Percentiles rank a stretch among this genome's conserved stretches.
Evolutionary conservation across 2,888 invertebrate species (phyloP).

Genomic region (Cheilosia vernalis): DNA sequence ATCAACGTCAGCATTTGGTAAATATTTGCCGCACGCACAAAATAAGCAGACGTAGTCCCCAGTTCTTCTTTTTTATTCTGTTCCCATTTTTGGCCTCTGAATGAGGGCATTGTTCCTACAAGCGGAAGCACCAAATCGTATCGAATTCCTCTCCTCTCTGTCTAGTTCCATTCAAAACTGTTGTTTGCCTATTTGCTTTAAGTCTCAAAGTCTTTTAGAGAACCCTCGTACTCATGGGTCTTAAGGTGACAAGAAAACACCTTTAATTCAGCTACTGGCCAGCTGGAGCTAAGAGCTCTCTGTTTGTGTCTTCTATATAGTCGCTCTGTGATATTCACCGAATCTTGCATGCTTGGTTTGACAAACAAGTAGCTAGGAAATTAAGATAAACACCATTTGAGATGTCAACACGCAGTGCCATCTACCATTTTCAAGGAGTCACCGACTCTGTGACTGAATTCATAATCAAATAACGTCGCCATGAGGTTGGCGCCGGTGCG

Average conservation of each 20-base stretch:
- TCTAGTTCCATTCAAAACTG: constrained; percentile 52
- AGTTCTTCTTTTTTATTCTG: constrained; percentile 1
- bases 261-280: constrained; percentile 69
- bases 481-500: constrained; percentile 60
- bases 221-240: constrained; percentile 26
- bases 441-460: constrained; percentile 10
- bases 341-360: constrained; percentile 63
- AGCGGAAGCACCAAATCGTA: constrained; percentile 66
- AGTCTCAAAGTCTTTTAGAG: constrained; percentile 27
- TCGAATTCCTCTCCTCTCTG: constrained; percentile 45
- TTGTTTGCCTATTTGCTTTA: constrained; percentile 40
- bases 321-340: constrained; percentile 69
- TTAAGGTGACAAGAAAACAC: constrained; percentile 73
- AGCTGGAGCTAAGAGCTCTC: constrained; percentile 31
- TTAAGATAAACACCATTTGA: constrained; percentile 74
- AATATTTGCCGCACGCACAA: constrained; percentile 54
- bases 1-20: constrained; percentile 50
- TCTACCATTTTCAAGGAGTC: constrained; percentile 29
- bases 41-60: constrained; percentile 20
- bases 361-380: constrained; percentile 72
- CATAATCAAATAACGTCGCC: constrained; percentile 41
- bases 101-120: constrained; percentile 67
- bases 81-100: constrained; percentile 27
- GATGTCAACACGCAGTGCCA: constrained; percentile 65
- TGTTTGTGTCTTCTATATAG: not conserved